Conservation (phyloP, 2,113 vertebrate species). For the Picathartes gymnocephalus region DNA sequence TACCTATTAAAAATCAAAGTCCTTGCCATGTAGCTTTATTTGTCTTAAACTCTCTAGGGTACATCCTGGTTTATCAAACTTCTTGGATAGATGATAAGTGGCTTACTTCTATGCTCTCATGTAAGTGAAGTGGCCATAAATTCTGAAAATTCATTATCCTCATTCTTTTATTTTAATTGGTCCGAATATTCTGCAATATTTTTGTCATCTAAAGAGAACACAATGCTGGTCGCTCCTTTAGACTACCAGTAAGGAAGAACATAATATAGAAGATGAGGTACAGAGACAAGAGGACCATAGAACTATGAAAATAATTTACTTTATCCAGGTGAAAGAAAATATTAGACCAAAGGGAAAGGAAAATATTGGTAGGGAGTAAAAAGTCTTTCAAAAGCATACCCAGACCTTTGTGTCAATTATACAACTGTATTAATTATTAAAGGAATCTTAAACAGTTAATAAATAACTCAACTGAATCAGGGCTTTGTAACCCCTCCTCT, state of each 20-base stretch:
- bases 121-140: background rate
- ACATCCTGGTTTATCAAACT: background rate
- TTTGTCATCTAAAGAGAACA: background rate
- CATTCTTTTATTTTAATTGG: background rate
- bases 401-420: background rate
- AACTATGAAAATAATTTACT: background rate
- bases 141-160: background rate
- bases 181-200: background rate
- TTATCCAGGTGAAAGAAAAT: background rate
- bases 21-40: background rate
- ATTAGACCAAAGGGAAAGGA: background rate
- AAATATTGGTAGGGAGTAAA: background rate
- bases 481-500: background rate
- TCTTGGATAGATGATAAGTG: background rate
- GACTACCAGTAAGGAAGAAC: background rate
- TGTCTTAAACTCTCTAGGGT: background rate
- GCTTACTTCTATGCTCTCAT: background rate
- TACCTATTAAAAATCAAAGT: constrained; percentile 8
- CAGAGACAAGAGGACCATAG: background rate
- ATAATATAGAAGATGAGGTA: background rate
- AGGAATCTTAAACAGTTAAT: background rate
- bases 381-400: background rate
- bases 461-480: background rate
- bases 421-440: background rate
- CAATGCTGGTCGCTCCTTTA: background rate